These are phyloP conservation scores for Fragum fragum DNA, from an alignment of 2,888 invertebrate species.

Conservation along the genomic window DNA sequence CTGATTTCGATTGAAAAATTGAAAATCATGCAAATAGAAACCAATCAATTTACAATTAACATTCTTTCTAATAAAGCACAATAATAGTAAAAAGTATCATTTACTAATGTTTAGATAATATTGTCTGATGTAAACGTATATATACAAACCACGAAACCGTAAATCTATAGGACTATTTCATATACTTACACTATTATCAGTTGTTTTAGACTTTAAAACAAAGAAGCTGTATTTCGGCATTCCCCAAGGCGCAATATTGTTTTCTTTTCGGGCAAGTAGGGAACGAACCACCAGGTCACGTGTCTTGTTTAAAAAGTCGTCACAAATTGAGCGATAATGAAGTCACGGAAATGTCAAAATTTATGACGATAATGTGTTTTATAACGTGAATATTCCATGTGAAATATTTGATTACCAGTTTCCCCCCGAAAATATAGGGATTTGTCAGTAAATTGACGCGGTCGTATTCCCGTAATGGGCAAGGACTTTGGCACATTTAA, in stretches of 20 bases:
- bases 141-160: too few species aligned
- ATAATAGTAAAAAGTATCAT: too few species aligned
- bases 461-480: slow-evolving; percentile 29
- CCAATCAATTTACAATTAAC: too few species aligned
- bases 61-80: too few species aligned
- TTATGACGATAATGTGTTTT: slow-evolving; percentile 67
- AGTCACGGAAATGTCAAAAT: slow-evolving; percentile 63
- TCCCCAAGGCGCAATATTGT: background rate
- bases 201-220: background rate
- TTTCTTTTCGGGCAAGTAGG: background rate
- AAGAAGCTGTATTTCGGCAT: background rate
- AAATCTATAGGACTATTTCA: too few species aligned
- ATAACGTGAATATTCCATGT: slow-evolving; percentile 59
- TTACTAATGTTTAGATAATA: too few species aligned
- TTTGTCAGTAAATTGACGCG: slow-evolving; percentile 10
- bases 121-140: too few species aligned
- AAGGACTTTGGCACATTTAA: slow-evolving; percentile 19
- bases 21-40: too few species aligned
- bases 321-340: slow-evolving; percentile 56
- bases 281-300: background rate
- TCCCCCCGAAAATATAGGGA: slow-evolving; percentile 25
- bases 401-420: slow-evolving; percentile 51
- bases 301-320: slow-evolving; percentile 4
- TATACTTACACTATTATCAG: too few species aligned
- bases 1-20: too few species aligned